phyloP scores from a whole-genome alignment of 1,140 invertebrate species.

The Dufourea novaeangliae region DNA sequence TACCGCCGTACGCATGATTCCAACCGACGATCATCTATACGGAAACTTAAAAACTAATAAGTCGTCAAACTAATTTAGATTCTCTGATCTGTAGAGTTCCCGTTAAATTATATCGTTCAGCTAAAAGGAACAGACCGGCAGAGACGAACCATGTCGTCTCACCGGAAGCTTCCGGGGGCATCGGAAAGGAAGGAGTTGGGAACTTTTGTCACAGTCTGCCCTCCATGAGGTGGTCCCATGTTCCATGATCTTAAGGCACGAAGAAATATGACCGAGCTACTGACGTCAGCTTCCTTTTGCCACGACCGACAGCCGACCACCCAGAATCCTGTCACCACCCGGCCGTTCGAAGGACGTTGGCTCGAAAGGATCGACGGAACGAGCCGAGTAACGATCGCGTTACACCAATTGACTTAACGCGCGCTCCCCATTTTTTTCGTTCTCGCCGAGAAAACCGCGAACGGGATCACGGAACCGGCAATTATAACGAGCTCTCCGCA shows the following conservation, averaged over 20 bases:
- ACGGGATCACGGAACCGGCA: too few relatives aligned
- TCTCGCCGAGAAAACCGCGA: neutral
- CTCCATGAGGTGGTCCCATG: constrained; percentile 61
- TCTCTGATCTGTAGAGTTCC: too few relatives aligned
- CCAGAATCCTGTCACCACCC: constrained; percentile 79
- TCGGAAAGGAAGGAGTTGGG: constrained; percentile 41
- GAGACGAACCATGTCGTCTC: constrained; percentile 28
- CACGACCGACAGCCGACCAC: constrained; percentile 74
- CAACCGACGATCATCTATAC: too few relatives aligned
- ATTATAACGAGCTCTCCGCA: too few relatives aligned
- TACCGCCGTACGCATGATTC: too few relatives aligned
- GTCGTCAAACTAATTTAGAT: too few relatives aligned
- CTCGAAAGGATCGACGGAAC: constrained; percentile 58
- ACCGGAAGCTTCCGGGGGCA: constrained; percentile 55
- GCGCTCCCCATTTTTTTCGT: too few relatives aligned
- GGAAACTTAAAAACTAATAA: too few relatives aligned
- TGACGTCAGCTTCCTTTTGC: constrained; percentile 74
- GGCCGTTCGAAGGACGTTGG: constrained; percentile 58
- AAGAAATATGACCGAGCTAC: constrained; percentile 77
- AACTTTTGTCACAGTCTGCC: neutral
- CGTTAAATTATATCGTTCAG: too few relatives aligned
- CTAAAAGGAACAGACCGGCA: neutral
- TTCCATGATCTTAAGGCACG: constrained; percentile 69
- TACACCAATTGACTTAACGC: constrained; percentile 53
- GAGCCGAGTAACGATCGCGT: constrained; percentile 58